Evolutionary conservation across 2,888 invertebrate species (phyloP).

Genomic region (Megalurothrips usitatus): DNA sequence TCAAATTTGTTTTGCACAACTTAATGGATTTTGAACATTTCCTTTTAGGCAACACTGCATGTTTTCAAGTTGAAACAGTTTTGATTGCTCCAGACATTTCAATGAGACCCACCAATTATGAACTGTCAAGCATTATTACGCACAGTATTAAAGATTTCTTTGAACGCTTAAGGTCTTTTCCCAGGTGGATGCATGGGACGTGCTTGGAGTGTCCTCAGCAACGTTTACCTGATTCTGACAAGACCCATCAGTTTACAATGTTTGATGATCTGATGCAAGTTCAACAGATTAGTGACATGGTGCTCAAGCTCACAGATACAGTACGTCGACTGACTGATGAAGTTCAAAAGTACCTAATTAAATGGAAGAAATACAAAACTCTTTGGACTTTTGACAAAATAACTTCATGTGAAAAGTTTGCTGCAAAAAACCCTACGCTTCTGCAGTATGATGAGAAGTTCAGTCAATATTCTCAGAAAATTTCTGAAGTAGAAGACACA

Average conservation of each 20-base stretch:
- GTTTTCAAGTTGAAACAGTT: conserved; percentile 76
- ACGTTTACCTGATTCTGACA: conserved; percentile 54
- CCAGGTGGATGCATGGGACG: conserved; percentile 80
- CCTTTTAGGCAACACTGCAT: conserved; percentile 53
- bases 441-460: conserved; percentile 77
- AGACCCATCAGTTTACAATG: conserved; percentile 65
- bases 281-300: conserved; percentile 62
- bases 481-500: conserved; percentile 60
- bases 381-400: conserved; percentile 74
- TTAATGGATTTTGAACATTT: conserved; percentile 62
- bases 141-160: conserved; percentile 71
- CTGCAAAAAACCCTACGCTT: conserved; percentile 59
- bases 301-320: conserved; percentile 62
- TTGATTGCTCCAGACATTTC: conserved; percentile 71
- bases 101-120: conserved; percentile 67
- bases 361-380: conserved; percentile 69
- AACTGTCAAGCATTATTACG: conserved; percentile 72
- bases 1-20: conserved; percentile 64
- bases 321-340: conserved; percentile 62
- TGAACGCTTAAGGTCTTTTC: conserved; percentile 67
- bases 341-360: conserved; percentile 51
- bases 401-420: conserved; percentile 71
- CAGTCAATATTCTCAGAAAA: conserved; percentile 72
- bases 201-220: conserved; percentile 69
- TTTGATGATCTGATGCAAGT: conserved; percentile 74